phyloP scores from a whole-genome alignment of 2,797 vertebrate species.

The Nasua narica region DNA sequence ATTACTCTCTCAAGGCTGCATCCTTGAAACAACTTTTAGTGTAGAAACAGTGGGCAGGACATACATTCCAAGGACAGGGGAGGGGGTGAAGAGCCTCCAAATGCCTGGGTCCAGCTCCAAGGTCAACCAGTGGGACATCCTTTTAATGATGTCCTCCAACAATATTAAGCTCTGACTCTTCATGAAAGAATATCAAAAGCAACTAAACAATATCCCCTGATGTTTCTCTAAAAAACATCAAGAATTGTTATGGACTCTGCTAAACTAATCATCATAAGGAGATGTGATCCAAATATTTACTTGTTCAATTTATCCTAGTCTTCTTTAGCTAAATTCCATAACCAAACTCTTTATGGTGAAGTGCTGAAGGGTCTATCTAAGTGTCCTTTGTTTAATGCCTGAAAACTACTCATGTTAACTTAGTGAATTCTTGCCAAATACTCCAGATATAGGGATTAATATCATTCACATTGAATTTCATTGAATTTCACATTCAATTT shows the following conservation, averaged over 20 bases:
- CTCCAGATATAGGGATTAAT: no score
- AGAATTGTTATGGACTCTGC: not conserved
- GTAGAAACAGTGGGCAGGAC: not conserved
- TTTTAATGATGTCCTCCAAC: not conserved
- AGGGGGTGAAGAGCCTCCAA: not conserved
- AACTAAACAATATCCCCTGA: not conserved
- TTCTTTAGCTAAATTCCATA: not conserved
- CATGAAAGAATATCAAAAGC: not conserved
- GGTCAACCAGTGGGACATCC: not conserved
- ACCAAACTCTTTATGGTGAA: not conserved
- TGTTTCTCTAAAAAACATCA: not conserved
- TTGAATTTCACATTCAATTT: not conserved
- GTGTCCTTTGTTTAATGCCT: not conserved
- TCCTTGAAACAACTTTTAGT: not conserved
- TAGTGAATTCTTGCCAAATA: not conserved
- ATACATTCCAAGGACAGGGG: not conserved
- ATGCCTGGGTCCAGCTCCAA: not conserved
- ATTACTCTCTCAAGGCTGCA: not conserved
- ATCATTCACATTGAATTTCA: not conserved
- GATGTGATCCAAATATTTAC: not conserved
- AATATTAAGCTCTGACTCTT: not conserved
- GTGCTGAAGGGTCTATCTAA: not conserved
- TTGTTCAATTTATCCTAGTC: not conserved
- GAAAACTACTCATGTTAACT: not conserved
- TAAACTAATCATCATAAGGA: not conserved